Base-by-base conservation (phyloP, 2,113 vertebrate species). In the Brachypodius melanocephalos region DNA sequence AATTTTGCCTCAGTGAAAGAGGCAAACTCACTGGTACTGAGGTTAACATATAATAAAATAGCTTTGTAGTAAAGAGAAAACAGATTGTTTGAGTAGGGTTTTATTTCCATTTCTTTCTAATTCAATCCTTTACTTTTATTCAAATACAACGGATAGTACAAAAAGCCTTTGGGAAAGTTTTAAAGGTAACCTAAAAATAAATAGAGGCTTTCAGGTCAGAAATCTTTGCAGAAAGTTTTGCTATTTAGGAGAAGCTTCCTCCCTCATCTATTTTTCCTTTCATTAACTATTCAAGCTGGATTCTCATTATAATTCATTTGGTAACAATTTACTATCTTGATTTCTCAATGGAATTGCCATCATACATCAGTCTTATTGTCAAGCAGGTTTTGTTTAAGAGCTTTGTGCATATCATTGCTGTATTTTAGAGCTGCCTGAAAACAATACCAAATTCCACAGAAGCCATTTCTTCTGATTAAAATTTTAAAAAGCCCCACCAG, bases 321-420 rank as follows among this genome's bases (percentile, higher is more conserved):
- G 52, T 87, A 86, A 77, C 51, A 95, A 93, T 77, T 57, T 93
- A 67, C 12, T 28, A 57, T 87, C 46, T 74, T 92, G 79, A 89
- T 94, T 92, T 91, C 85, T 95, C 88, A 88, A 82, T 51, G 76
- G 88, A 45, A 93, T 74, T 88, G 79, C 34, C 59, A 85, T 75
- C 66, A 52, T 52, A 78, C 42, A 81, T 82, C 83, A 85, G 21
- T 73, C 34, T 51, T 87, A 84, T 40, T 90, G 78, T 79, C 63
- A 85, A 84, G 66, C 38, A 93, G 74, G 38, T 65, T 89, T 89
- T 92, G 40, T 73, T 68, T 81, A 75, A 92, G 73, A 87, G 19
- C 32, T 79, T 65, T 91, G 79, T 49, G 54, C 36, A 34, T 55
- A 72, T 32, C 54, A 61, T 4, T 63, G 54, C 20, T 63, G 15